These are phyloP conservation scores for Ceratitis capitata DNA, from an alignment of 1,140 invertebrate genomes.

Conservation along the genomic window DNA sequence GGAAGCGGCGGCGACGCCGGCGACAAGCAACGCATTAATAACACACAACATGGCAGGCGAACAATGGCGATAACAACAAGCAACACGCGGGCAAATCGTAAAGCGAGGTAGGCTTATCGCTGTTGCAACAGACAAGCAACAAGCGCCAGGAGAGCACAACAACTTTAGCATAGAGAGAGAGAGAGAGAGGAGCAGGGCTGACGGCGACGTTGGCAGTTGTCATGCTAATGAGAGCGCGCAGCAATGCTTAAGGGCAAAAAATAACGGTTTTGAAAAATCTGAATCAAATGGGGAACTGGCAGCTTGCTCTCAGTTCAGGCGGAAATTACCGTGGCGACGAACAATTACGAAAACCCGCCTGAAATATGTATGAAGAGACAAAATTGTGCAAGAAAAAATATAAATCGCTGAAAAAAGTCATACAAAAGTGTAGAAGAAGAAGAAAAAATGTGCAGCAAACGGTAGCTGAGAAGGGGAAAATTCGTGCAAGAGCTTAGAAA, in stretches of 20 bases:
- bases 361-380: background rate
- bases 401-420: background rate
- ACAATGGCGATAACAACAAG: constrained; percentile 26
- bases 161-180: too few relatives aligned
- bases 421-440: background rate
- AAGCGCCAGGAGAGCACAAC: background rate
- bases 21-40: constrained; percentile 20
- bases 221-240: constrained; percentile 1
- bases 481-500: background rate
- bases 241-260: background rate
- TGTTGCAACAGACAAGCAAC: background rate
- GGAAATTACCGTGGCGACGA: constrained; percentile 28
- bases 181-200: too few relatives aligned
- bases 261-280: background rate
- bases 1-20: background rate
- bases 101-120: background rate
- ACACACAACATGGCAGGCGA: constrained; percentile 35
- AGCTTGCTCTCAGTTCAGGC: background rate
- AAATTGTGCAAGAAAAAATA: background rate
- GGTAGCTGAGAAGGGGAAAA: background rate
- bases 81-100: background rate
- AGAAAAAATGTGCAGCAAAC: background rate
- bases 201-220: background rate
- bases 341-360: background rate
- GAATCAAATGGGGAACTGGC: background rate